Conservation (phyloP, 2,888 invertebrate genomes). For the Lasioglossum vierecki region DNA sequence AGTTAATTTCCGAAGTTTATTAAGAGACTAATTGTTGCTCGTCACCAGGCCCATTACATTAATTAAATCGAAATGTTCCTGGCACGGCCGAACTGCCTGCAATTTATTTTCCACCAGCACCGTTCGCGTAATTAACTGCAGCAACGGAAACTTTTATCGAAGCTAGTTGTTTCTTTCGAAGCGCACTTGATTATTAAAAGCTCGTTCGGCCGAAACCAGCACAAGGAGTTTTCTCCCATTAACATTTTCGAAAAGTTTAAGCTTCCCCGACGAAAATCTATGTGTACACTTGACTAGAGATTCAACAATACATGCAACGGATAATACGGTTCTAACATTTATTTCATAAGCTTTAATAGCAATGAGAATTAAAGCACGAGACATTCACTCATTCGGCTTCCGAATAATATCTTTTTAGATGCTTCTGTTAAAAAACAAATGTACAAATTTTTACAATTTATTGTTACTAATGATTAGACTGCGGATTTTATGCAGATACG, state of each 20-base stretch:
- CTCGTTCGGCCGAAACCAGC: conserved; percentile 2
- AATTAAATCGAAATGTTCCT: conserved; percentile 61
- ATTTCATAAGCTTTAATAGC: no score
- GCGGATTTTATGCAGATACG: no score
- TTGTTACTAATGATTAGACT: no score
- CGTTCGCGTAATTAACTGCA: conserved; percentile 61
- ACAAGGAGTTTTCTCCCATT: not conserved
- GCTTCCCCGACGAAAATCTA: not conserved
- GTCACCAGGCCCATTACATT: conserved; percentile 59
- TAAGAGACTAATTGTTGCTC: conserved; percentile 53
- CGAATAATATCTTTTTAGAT: no score
- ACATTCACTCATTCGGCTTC: no score
- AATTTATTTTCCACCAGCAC: conserved; percentile 62
- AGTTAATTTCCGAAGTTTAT: conserved; percentile 48
- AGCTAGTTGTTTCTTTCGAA: conserved; percentile 37
- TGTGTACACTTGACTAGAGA: no score
- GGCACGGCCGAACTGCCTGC: conserved; percentile 41
- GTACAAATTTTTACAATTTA: no score
- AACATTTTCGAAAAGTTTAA: not conserved
- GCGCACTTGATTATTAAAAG: conserved; percentile 37
- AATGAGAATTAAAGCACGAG: no score
- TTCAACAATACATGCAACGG: not conserved
- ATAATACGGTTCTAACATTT: no score
- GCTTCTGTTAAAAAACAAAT: no score
- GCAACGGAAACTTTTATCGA: conserved; percentile 60